Percentiles rank a stretch among this genome's conserved stretches.
Conservation (phyloP, 2,113 vertebrate genomes). For the Camelus bactrianus region DNA sequence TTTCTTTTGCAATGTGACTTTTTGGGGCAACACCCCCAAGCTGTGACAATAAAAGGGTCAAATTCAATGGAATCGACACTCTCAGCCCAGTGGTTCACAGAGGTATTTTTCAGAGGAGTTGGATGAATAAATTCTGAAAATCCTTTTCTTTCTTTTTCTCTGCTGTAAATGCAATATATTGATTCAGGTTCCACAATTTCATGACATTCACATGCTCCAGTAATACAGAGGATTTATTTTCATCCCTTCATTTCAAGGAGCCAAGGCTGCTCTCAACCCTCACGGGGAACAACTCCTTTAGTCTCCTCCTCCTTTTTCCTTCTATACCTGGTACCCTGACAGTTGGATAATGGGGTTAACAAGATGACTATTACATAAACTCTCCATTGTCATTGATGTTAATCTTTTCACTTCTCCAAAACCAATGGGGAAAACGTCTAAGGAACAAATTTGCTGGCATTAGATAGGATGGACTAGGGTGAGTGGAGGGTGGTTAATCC, state of each 20-base stretch:
- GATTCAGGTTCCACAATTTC: slow-evolving; percentile 81
- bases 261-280: slow-evolving; percentile 59
- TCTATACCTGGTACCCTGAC: neutral
- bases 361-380: slow-evolving; percentile 23
- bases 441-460: neutral
- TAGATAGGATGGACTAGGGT: neutral
- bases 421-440: neutral
- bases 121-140: slow-evolving; percentile 80
- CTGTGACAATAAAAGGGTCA: neutral
- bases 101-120: slow-evolving; percentile 69
- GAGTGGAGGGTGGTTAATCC: neutral
- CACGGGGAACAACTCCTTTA: neutral
- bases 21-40: neutral
- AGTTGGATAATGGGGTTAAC: neutral
- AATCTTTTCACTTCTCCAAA: slow-evolving; percentile 16
- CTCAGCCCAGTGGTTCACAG: neutral
- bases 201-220: slow-evolving; percentile 78
- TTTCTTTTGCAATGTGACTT: neutral
- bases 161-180: slow-evolving; percentile 83
- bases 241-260: slow-evolving; percentile 81
- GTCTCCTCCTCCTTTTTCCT: slow-evolving; percentile 39
- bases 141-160: slow-evolving; percentile 65
- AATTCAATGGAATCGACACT: slow-evolving; percentile 45
- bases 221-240: slow-evolving; percentile 83
- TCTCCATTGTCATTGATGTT: neutral